Evolutionary conservation across 2,113 vertebrate species (phyloP), one percentile per base, ranked within the genome.

Genomic region (Prionailurus bengalensis): DNA sequence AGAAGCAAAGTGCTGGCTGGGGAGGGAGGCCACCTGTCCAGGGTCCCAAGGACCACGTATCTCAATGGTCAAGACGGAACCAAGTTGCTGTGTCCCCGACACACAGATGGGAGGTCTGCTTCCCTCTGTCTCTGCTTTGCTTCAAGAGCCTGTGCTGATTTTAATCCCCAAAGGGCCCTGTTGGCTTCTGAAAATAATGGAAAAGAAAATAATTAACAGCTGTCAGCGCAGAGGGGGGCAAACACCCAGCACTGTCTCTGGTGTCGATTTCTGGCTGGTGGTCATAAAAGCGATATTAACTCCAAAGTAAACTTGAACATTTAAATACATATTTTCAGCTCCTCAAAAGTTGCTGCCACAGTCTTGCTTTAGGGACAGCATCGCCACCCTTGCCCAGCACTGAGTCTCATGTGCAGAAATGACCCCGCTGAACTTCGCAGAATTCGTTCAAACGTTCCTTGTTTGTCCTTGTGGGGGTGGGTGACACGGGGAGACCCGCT

Each of bases 171-270:
- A 25, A n/a, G 6, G 36, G 66, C 51, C 74, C 81, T 15, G 33
- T 10, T 63, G 87, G 71, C 74, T 91, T 55, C 61, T 82, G 48
- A 63, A 87, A 83, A 83, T 87, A 76, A 91, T 65, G 71, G 95
- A 63, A 83, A 74, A 82, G 68, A 83, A 88, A 83, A 87, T 33
- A 76, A 51, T 76, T 63, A 70, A 82, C 87, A 94, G 87, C 74
- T 78, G 36, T 31, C 21, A 16, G 5, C 63, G 87, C 81, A 53
- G 23, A 7, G 14, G 81, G 94, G 74, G 4, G 10, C 66, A 8
- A 31, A 51, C 48, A 1, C 33, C 66, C 33, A 4, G 12, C 0
- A 1, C 33, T 27, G 48, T 19, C 45, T 39, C 80, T 66, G 79
- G 19, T 1, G 31, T 12, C 2, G 45, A 33, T 55, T 45, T 66